Percentiles rank a stretch among this genome's conserved stretches.
phyloP scores from a whole-genome alignment of 2,797 vertebrate species.

The Tachyglossus aculeatus region DNA sequence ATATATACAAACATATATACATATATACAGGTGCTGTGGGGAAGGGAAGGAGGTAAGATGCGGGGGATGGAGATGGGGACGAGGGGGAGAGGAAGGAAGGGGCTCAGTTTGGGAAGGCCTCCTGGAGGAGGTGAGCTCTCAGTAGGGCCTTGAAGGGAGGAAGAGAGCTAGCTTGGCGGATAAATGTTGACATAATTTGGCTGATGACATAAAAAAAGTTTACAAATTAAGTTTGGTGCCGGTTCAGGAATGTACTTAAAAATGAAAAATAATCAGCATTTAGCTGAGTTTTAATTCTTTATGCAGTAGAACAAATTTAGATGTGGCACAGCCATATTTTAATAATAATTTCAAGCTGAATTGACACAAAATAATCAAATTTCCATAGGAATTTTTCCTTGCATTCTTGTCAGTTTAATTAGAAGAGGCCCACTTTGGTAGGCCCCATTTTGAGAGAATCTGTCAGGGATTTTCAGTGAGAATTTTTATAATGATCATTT shows the following conservation, averaged over 20 bases:
- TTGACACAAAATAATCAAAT: slow-evolving; percentile 48
- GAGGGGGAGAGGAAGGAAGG: too few relatives aligned
- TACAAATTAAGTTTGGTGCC: slow-evolving; percentile 12
- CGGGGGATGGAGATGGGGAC: too few relatives aligned
- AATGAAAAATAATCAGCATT: slow-evolving; percentile 47
- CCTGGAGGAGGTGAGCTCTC: too few relatives aligned
- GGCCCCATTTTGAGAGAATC: slow-evolving; percentile 36
- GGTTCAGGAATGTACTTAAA: slow-evolving; percentile 31
- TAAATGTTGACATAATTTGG: not conserved
- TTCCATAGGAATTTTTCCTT: slow-evolving; percentile 47
- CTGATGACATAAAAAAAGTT: not conserved
- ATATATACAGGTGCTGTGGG: too few relatives aligned
- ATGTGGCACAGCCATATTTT: slow-evolving; percentile 33
- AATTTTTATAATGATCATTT: slow-evolving; percentile 33
- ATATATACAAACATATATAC: too few relatives aligned
- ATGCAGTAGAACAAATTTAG: slow-evolving; percentile 47
- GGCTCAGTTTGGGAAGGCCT: too few relatives aligned
- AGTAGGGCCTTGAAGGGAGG: too few relatives aligned
- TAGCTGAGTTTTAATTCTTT: slow-evolving; percentile 51
- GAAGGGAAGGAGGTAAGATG: too few relatives aligned
- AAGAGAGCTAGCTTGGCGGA: too few relatives aligned
- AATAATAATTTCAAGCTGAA: slow-evolving; percentile 44
- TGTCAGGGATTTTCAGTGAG: slow-evolving; percentile 19
- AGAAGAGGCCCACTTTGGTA: slow-evolving; percentile 26
- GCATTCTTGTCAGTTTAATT: slow-evolving; percentile 36